phyloP scores from a whole-genome alignment of 1,140 invertebrate species.

The Cotesia vestalis region DNA sequence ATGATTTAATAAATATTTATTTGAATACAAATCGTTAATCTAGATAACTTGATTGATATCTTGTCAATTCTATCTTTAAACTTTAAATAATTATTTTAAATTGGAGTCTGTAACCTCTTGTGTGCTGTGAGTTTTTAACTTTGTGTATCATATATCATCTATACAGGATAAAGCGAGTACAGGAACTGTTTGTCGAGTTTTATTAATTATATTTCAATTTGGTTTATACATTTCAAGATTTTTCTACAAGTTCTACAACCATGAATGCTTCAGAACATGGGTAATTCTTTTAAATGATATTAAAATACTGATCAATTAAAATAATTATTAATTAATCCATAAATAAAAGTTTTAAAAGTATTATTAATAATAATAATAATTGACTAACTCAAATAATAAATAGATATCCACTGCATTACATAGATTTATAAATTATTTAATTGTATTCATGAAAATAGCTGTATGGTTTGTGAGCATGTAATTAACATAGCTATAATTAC shows the following conservation, averaged over 20 bases:
- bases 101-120: too few relatives aligned
- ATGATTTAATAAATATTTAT: too few relatives aligned
- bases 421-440: constrained; percentile 7
- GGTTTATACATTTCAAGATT: constrained; percentile 29
- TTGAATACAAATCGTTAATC: too few relatives aligned
- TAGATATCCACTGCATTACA: neutral
- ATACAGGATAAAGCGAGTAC: constrained; percentile 49
- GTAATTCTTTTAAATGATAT: constrained; percentile 62
- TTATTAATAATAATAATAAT: too few relatives aligned
- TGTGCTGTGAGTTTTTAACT: too few relatives aligned
- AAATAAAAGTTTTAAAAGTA: too few relatives aligned
- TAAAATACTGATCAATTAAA: constrained; percentile 9
- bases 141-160: neutral
- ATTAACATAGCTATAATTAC: constrained; percentile 49
- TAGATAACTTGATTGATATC: too few relatives aligned
- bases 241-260: constrained; percentile 57
- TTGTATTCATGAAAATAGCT: neutral
- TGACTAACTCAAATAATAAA: too few relatives aligned
- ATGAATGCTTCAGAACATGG: constrained; percentile 84
- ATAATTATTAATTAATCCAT: too few relatives aligned
- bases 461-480: constrained; percentile 13
- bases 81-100: too few relatives aligned
- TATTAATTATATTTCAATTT: neutral
- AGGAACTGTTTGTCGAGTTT: constrained; percentile 35
- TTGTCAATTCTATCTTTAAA: too few relatives aligned